phyloP scores from a whole-genome alignment of 2,113 vertebrate genomes.

The Microcebus lehilahytsara region DNA sequence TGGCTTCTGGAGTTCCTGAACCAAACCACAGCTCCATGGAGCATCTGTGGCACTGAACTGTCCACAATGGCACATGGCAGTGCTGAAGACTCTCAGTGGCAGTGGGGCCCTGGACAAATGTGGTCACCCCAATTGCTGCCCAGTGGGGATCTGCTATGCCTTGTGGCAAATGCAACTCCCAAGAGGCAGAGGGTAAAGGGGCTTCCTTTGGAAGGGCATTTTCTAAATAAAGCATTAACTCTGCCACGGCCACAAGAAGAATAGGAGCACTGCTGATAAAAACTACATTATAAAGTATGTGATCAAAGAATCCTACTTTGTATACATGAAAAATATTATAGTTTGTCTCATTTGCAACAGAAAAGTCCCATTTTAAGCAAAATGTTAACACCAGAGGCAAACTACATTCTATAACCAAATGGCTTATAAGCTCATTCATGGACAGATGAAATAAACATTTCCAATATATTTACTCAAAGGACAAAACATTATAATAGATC shows the following conservation, averaged over 20 bases:
- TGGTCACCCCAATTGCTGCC: not conserved
- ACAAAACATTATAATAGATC: not conserved
- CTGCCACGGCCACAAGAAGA: not conserved
- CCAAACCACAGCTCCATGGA: not conserved
- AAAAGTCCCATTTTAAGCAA: not conserved
- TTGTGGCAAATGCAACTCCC: not conserved
- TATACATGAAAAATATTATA: not conserved
- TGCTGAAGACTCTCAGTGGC: not conserved
- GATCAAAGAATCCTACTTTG: not conserved
- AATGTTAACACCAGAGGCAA: not conserved
- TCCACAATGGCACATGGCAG: rapidly evolving
- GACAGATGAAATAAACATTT: slow-evolving; percentile 19
- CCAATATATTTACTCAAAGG: slow-evolving; percentile 19
- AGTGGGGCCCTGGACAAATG: not conserved
- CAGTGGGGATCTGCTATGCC: not conserved
- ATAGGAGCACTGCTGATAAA: not conserved
- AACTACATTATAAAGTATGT: not conserved
- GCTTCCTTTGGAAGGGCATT: not conserved
- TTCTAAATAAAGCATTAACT: slow-evolving; percentile 12
- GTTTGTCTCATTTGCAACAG: not conserved
- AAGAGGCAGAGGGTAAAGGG: not conserved
- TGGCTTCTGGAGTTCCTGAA: not conserved
- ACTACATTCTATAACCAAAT: slow-evolving; percentile 15
- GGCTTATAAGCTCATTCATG: not conserved
- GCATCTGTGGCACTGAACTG: not conserved